phyloP scores from a whole-genome alignment of 2,888 invertebrate genomes.

The Ennomos quercinarius region DNA sequence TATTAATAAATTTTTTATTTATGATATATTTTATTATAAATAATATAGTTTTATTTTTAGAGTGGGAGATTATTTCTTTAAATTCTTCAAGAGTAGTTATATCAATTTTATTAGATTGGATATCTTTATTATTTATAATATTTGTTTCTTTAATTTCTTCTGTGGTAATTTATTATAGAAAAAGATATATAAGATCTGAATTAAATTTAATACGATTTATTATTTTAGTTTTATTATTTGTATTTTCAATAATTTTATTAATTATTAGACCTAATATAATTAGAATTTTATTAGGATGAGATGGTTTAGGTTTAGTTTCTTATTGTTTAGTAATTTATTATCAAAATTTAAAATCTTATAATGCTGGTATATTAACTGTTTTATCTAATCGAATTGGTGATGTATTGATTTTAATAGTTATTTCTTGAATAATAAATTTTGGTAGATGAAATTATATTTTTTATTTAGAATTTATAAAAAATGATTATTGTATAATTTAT shows the following conservation, averaged over 20 bases:
- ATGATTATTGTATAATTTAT: constrained; percentile 71
- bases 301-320: constrained; percentile 89
- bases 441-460: constrained; percentile 83
- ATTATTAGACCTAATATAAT: constrained; percentile 89
- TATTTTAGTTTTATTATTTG: constrained; percentile 87
- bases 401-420: constrained; percentile 87
- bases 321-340: constrained; percentile 91
- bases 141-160: constrained; percentile 88
- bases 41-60: constrained; percentile 78
- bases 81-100: constrained; percentile 78
- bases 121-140: constrained; percentile 87
- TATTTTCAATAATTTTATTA: constrained; percentile 88
- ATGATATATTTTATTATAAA: constrained; percentile 77
- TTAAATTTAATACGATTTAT: constrained; percentile 87
- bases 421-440: constrained; percentile 85
- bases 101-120: constrained; percentile 87
- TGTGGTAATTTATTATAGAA: constrained; percentile 87
- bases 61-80: constrained; percentile 83
- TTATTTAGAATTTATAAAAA: constrained; percentile 80
- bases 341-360: constrained; percentile 88
- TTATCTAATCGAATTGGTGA: constrained; percentile 91
- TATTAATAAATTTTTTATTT: constrained; percentile 68
- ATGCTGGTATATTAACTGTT: constrained; percentile 89
- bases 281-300: constrained; percentile 89
- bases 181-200: constrained; percentile 87